phyloP scores from a whole-genome alignment of 1,140 invertebrate genomes.

The Hirudo medicinalis region DNA sequence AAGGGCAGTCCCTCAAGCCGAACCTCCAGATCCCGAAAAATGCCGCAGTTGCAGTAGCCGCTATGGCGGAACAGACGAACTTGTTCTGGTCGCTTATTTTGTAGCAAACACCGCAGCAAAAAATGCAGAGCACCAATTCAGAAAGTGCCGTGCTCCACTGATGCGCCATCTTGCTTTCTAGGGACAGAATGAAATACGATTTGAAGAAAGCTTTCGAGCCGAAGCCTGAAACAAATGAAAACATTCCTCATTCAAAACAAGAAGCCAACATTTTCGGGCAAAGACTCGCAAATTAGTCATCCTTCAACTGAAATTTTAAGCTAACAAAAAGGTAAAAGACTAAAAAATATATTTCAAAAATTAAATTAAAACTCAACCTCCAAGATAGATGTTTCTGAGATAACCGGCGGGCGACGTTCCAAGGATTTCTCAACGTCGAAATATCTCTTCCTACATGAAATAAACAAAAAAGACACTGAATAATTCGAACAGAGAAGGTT shows the following conservation, averaged over 20 bases:
- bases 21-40: neutral
- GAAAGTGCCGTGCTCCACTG: slow-evolving; percentile 8
- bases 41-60: neutral
- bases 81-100: neutral
- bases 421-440: no score
- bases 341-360: no score
- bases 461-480: no score
- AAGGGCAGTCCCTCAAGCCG: neutral
- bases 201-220: neutral
- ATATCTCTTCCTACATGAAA: no score
- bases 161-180: neutral
- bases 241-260: neutral
- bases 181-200: neutral
- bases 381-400: no score
- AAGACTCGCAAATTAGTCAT: neutral
- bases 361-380: no score
- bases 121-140: neutral
- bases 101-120: neutral
- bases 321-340: no score
- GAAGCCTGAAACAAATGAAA: neutral
- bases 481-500: no score
- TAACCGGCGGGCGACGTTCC: no score
- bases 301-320: neutral
- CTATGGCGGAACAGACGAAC: neutral
- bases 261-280: neutral